Evolutionary conservation across 2,888 invertebrate species (phyloP), one percentile per base, ranked within the genome.

Genomic region (Pyrochroa serraticornis): DNA sequence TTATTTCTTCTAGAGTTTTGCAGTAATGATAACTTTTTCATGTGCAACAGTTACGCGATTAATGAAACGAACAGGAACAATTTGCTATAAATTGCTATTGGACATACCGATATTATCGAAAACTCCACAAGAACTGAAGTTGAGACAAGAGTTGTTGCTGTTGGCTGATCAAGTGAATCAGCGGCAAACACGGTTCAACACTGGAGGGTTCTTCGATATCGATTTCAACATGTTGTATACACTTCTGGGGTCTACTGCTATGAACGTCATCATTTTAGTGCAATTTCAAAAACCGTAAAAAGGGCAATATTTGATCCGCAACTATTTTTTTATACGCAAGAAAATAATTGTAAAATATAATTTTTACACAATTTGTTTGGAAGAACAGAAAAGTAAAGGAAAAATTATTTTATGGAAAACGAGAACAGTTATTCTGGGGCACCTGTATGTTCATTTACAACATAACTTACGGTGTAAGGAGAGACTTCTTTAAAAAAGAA

Each of bases 271-370:
- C n/a, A 41, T 49, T 14, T 13, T 49, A 42, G 14, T 49, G 12
- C 49, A 49, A n/a, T 49, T 49, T 41, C 49, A 49, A 37, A 38
- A 48, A 31, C 50, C n/a, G n/a, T n/a, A n/a, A n/a, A n/a, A n/a
- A n/a, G n/a, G n/a, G n/a, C n/a, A n/a, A n/a, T n/a, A n/a, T n/a
- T n/a, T n/a, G n/a, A n/a, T n/a, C n/a, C n/a, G n/a, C n/a, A n/a
- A n/a, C n/a, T n/a, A n/a, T n/a, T n/a, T n/a, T n/a, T n/a, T n/a
- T n/a, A n/a, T n/a, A n/a, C n/a, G n/a, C n/a, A n/a, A n/a, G n/a
- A n/a, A n/a, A n/a, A n/a, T n/a, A n/a, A n/a, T n/a, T n/a, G n/a
- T n/a, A n/a, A n/a, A n/a, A n/a, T n/a, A n/a, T n/a, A n/a, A n/a
- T n/a, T n/a, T n/a, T n/a, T n/a, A n/a, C n/a, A n/a, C n/a, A n/a